phyloP scores from a whole-genome alignment of 2,888 invertebrate genomes.

The Habrosyne pyritoides region DNA sequence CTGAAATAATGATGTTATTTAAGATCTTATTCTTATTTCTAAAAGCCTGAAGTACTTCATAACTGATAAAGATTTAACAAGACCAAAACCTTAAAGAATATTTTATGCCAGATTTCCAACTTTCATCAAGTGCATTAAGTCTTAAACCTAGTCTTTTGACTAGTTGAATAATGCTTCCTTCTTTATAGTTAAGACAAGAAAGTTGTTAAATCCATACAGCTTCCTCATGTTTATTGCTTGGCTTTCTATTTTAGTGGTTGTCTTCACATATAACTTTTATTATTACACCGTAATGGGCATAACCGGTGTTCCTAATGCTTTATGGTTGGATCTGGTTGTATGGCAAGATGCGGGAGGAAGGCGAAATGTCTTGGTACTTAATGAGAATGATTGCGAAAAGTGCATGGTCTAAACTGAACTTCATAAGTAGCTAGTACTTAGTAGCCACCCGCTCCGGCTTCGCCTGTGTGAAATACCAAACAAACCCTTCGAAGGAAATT shows the following conservation, averaged over 20 bases:
- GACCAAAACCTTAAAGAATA: background rate
- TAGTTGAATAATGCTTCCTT: background rate
- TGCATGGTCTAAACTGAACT: no score
- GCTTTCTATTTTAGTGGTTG: slow-evolving; percentile 12
- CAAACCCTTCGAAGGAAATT: no score
- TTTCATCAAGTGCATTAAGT: background rate
- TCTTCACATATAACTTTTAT: slow-evolving; percentile 6
- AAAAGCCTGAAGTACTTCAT: background rate
- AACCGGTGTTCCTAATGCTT: slow-evolving; percentile 6
- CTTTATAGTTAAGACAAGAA: slow-evolving; percentile 9
- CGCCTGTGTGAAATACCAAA: no score
- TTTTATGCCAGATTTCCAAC: background rate
- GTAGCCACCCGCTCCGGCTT: no score
- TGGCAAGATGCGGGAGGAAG: background rate
- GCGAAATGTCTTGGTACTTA: background rate
- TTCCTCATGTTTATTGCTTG: slow-evolving; percentile 18
- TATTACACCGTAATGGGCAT: slow-evolving; percentile 6
- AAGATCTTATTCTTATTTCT: no score
- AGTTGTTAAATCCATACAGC: slow-evolving; percentile 23
- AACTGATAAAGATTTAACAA: background rate
- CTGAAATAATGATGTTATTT: background rate
- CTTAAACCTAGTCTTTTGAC: slow-evolving; percentile 6
- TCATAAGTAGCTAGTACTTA: no score
- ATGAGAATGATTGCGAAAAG: background rate
- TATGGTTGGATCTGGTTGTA: slow-evolving; percentile 1